Evolutionary conservation across 1,140 invertebrate species (phyloP).

Genomic region (Atta colombica): DNA sequence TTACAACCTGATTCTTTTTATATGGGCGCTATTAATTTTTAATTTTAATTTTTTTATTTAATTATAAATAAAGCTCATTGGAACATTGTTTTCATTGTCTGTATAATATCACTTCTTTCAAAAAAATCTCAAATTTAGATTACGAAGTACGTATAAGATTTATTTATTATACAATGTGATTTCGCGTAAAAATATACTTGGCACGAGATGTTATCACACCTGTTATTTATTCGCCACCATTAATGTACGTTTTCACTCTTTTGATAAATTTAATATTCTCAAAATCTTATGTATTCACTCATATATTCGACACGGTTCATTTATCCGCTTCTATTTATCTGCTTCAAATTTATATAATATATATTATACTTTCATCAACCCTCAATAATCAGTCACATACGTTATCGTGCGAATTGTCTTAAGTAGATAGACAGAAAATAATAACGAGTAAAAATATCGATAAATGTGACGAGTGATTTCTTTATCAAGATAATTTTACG

Average conservation of each 20-base stretch:
- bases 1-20: too few relatives aligned
- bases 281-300: not conserved
- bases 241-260: not conserved
- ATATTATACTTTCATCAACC: not conserved
- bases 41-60: too few relatives aligned
- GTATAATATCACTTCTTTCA: not conserved
- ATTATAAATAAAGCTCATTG: too few relatives aligned
- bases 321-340: not conserved
- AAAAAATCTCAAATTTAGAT: not conserved
- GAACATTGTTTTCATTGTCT: too few relatives aligned
- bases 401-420: not conserved
- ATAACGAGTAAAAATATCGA: not conserved
- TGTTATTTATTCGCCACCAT: slow-evolving; percentile 3
- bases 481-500: slow-evolving; percentile 5
- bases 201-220: not conserved
- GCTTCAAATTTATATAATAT: slow-evolving; percentile 24
- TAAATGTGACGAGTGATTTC: slow-evolving; percentile 9
- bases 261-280: not conserved
- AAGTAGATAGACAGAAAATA: not conserved
- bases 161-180: slow-evolving; percentile 19
- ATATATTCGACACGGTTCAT: not conserved
- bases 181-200: slow-evolving; percentile 21
- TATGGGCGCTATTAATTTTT: too few relatives aligned
- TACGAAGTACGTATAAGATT: not conserved
- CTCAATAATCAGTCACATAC: not conserved